These are phyloP conservation scores for Orthosia cruda DNA, from an alignment of 2,888 invertebrate species.

Conservation along the genomic window DNA sequence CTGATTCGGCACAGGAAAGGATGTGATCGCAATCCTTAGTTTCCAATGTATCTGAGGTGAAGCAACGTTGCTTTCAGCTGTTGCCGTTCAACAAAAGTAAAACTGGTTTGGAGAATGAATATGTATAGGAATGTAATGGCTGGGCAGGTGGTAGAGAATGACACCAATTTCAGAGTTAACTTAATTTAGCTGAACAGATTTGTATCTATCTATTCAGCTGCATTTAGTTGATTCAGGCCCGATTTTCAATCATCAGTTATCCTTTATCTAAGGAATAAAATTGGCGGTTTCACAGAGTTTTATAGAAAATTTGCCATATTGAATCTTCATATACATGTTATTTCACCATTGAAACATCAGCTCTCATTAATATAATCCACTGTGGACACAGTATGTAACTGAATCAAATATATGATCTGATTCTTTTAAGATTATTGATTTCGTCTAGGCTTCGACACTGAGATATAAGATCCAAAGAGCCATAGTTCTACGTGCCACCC, in stretches of 20 bases:
- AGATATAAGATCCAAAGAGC: neutral
- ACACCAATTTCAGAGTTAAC: neutral
- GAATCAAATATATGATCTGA: neutral
- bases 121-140: slow-evolving; percentile 36
- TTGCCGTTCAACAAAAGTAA: slow-evolving; percentile 37
- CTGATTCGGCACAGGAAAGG: slow-evolving; percentile 60
- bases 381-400: too few species aligned
- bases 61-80: slow-evolving; percentile 53
- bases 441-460: neutral
- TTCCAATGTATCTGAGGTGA: slow-evolving; percentile 61
- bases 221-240: too few species aligned
- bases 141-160: slow-evolving; percentile 14
- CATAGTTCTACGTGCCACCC: neutral
- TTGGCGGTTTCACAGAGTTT: too few species aligned
- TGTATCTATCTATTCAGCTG: too few species aligned
- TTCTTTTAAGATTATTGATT: neutral
- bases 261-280: too few species aligned
- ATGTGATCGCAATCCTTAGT: slow-evolving; percentile 68
- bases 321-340: too few species aligned
- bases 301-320: too few species aligned
- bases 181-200: neutral
- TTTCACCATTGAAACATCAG: too few species aligned
- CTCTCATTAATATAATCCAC: too few species aligned
- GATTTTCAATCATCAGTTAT: too few species aligned
- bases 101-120: slow-evolving; percentile 47